phyloP scores from a whole-genome alignment of 30 jellyfish, hydroid and myxozoan species.

The Aurelia aurita complex sp. Pacific region DNA sequence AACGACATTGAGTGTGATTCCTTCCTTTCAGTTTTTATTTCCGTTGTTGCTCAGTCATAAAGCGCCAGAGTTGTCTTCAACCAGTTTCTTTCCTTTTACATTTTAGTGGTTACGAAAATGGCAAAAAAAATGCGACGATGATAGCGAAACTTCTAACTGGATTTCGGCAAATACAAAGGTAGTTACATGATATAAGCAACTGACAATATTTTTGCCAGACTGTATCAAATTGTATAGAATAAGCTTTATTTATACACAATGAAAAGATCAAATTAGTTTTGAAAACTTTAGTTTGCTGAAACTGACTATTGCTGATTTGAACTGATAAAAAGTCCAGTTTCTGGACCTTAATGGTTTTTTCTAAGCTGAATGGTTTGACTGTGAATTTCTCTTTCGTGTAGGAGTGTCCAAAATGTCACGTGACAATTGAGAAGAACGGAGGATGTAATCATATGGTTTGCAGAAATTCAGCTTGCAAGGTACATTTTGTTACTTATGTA shows the following conservation, averaged over 20 bases:
- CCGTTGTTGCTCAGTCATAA: no score
- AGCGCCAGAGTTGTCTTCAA: no score
- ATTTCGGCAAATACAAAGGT: slow-evolving; percentile 97
- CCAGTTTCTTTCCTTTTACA: no score
- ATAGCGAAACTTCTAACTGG: slow-evolving; percentile 99
- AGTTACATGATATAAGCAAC: background rate
- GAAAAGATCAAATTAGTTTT: no score
- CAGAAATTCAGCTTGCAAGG: slow-evolving; percentile 95
- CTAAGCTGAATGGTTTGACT: background rate
- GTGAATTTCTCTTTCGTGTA: slow-evolving; percentile 3
- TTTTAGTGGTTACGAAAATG: slow-evolving; percentile 94
- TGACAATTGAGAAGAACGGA: slow-evolving; percentile 97
- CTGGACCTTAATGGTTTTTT: background rate
- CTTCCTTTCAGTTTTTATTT: no score
- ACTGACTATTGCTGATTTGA: no score
- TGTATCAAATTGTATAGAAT: no score
- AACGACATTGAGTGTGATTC: no score
- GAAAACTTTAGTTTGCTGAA: no score
- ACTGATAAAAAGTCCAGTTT: background rate
- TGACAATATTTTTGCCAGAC: no score
- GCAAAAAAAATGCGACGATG: slow-evolving; percentile 98
- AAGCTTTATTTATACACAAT: no score
- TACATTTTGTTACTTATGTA: background rate
- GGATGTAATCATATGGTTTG: slow-evolving; percentile 99
- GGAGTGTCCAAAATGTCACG: slow-evolving; percentile 99